Conservation (phyloP, 1,140 invertebrate genomes). For the Drosophila kikkawai region DNA sequence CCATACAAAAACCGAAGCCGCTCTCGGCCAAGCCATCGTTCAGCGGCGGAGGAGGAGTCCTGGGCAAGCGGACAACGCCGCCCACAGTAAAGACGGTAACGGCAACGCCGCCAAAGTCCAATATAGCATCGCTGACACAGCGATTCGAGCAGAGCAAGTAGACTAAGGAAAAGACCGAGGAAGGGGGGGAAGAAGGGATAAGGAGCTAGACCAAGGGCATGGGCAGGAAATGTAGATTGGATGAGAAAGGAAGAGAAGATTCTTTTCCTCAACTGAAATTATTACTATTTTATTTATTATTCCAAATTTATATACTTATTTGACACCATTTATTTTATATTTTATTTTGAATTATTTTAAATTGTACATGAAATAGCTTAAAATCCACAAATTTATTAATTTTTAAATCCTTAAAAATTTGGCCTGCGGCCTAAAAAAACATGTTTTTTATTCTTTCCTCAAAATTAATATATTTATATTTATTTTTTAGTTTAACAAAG, state of each 20-base stretch:
- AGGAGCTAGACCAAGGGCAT: slow-evolving; percentile 9
- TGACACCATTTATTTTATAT: not conserved
- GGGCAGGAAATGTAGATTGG: slow-evolving; percentile 1
- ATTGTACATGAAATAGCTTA: not conserved
- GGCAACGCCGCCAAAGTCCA: slow-evolving; percentile 36
- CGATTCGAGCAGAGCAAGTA: slow-evolving; percentile 76
- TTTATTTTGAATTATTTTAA: not conserved
- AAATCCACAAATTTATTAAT: too few relatives aligned
- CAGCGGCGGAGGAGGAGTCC: slow-evolving; percentile 44
- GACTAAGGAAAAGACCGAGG: slow-evolving; percentile 14
- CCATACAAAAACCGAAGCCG: slow-evolving; percentile 81
- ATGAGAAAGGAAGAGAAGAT: not conserved
- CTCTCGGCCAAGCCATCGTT: slow-evolving; percentile 79
- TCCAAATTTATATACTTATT: not conserved
- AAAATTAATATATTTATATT: not conserved
- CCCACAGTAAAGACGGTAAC: slow-evolving; percentile 65
- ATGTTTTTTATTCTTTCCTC: too few relatives aligned
- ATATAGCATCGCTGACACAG: slow-evolving; percentile 77
- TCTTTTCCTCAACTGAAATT: not conserved
- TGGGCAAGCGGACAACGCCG: slow-evolving; percentile 66
- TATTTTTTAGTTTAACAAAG: slow-evolving; percentile 1
- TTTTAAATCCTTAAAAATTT: too few relatives aligned
- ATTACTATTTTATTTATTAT: not conserved
- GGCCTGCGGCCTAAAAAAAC: too few relatives aligned
- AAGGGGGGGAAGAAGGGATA: not conserved